phyloP scores from a whole-genome alignment of 2,888 invertebrate genomes.

The Epinotia brunnichana region DNA sequence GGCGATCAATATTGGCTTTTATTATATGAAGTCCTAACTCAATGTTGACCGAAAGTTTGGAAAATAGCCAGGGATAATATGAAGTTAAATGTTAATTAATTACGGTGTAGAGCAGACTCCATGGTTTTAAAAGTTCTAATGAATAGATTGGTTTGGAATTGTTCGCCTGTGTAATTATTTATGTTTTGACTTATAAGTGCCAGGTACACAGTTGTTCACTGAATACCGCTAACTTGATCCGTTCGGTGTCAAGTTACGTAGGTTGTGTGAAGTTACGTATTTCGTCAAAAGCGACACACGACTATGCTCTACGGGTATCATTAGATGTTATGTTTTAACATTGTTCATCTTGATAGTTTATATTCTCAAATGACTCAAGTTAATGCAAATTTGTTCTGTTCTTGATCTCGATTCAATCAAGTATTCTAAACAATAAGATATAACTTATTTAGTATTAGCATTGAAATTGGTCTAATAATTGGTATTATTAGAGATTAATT shows the following conservation, averaged over 20 bases:
- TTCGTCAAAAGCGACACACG: constrained; percentile 29
- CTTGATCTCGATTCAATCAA: background rate
- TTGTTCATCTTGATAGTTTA: background rate
- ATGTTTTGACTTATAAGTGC: constrained; percentile 18
- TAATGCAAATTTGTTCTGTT: background rate
- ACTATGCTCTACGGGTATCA: background rate
- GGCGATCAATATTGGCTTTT: constrained; percentile 31
- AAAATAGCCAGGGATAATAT: constrained; percentile 30
- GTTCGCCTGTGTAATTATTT: constrained; percentile 25
- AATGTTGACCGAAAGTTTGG: constrained; percentile 24
- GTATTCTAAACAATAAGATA: background rate
- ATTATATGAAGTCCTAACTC: constrained; percentile 31
- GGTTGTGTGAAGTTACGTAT: constrained; percentile 15
- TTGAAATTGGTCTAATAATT: background rate
- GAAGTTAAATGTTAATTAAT: constrained; percentile 35
- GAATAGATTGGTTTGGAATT: constrained; percentile 22
- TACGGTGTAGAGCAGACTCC: constrained; percentile 18
- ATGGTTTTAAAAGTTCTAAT: constrained; percentile 29
- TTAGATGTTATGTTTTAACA: background rate
- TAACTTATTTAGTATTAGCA: background rate
- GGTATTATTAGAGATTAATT: background rate
- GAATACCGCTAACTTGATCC: constrained; percentile 25
- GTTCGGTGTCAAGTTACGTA: constrained; percentile 26
- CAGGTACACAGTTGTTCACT: background rate
- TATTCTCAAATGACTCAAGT: background rate